Evolutionary conservation across 2,888 invertebrate species (phyloP).

Genomic region (Torymus texanus): DNA sequence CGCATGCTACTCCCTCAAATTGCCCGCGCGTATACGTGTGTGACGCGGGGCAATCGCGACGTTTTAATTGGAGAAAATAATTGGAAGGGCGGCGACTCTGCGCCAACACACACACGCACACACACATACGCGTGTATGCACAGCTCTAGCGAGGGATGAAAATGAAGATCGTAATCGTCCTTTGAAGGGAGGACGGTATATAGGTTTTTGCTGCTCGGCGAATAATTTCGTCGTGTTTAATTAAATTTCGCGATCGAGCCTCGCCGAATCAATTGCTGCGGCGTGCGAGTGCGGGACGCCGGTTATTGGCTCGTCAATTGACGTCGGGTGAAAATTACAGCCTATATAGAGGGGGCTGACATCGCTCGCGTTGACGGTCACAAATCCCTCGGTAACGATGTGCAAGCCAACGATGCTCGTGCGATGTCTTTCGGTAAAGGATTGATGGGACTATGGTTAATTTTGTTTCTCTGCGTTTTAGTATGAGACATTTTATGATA

Average conservation of each 20-base stretch:
- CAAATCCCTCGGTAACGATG: too few species aligned
- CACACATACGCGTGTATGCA: background rate
- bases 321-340: slow-evolving; percentile 38
- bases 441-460: too few species aligned
- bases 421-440: too few species aligned
- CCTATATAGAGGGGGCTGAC: background rate
- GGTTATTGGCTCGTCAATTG: slow-evolving; percentile 38
- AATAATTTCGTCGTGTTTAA: slow-evolving; percentile 70
- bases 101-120: background rate
- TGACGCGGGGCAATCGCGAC: slow-evolving; percentile 53
- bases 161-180: slow-evolving; percentile 73
- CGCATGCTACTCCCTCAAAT: too few species aligned
- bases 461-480: too few species aligned
- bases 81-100: slow-evolving; percentile 68
- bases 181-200: slow-evolving; percentile 64
- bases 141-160: slow-evolving; percentile 63
- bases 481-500: too few species aligned
- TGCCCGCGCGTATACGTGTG: background rate
- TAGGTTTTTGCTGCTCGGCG: slow-evolving; percentile 55
- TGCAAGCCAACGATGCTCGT: too few species aligned
- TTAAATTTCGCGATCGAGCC: slow-evolving; percentile 67
- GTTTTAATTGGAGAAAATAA: slow-evolving; percentile 76
- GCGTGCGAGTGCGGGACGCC: background rate
- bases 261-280: slow-evolving; percentile 31
- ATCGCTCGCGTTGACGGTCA: too few species aligned